Conservation (phyloP, 2,888 invertebrate genomes). For the Stomorhina lunata region DNA sequence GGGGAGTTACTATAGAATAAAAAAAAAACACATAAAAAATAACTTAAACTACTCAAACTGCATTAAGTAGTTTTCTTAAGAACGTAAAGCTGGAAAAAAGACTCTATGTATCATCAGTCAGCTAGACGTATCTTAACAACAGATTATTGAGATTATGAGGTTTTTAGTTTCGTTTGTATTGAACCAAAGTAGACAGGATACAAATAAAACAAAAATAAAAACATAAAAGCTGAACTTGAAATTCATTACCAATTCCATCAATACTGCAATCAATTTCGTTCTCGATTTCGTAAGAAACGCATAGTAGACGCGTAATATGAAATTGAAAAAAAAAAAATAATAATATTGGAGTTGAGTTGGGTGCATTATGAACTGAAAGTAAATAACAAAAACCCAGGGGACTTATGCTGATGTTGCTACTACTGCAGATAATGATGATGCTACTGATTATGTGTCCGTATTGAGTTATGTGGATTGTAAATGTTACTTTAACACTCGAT, state of each 20-base stretch:
- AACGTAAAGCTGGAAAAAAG: constrained; percentile 16
- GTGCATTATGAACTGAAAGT: not conserved
- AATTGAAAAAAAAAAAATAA: not conserved
- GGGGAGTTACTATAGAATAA: not conserved
- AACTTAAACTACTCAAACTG: not conserved
- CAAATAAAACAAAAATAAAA: constrained; percentile 13
- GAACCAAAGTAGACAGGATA: not conserved
- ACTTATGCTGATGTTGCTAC: constrained; percentile 11
- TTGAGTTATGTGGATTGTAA: too few relatives aligned
- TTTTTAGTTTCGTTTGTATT: constrained; percentile 28
- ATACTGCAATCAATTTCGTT: constrained; percentile 42
- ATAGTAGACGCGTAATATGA: not conserved
- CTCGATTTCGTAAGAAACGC: constrained; percentile 4
- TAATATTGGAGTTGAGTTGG: not conserved
- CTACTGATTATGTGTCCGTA: constrained; percentile 3
- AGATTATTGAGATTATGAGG: constrained; percentile 47
- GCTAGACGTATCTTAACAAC: constrained; percentile 1
- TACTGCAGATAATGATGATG: too few relatives aligned
- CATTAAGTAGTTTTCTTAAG: constrained; percentile 37
- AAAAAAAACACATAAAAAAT: not conserved
- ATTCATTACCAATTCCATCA: constrained; percentile 58
- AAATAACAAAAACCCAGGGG: constrained; percentile 1
- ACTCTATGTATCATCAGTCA: too few relatives aligned
- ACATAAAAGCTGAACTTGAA: constrained; percentile 52
- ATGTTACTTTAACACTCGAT: constrained; percentile 45